phyloP scores from a whole-genome alignment of 2,888 invertebrate genomes.

The Drosophila tanythrix region DNA sequence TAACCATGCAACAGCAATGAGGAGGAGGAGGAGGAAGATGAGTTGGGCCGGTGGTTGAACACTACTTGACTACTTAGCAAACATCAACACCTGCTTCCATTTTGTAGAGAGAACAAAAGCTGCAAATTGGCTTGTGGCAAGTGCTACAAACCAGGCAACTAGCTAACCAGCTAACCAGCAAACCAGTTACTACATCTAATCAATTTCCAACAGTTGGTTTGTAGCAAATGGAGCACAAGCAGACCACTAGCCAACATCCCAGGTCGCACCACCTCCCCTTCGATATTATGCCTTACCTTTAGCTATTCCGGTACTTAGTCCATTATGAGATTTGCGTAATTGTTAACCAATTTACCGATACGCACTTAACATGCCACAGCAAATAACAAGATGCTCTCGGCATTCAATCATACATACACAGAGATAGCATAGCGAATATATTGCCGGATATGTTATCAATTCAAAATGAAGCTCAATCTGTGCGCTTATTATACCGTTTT shows the following conservation, averaged over 20 bases:
- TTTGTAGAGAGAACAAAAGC: slow-evolving; percentile 60
- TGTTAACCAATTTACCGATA: slow-evolving; percentile 68
- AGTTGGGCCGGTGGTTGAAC: background rate
- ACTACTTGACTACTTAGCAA: slow-evolving; percentile 74
- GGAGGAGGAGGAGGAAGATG: background rate
- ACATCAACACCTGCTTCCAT: slow-evolving; percentile 73
- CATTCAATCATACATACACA: background rate
- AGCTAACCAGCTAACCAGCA: slow-evolving; percentile 31
- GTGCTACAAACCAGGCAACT: slow-evolving; percentile 39
- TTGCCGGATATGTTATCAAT: slow-evolving; percentile 74
- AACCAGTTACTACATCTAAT: slow-evolving; percentile 61
- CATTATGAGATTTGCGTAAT: slow-evolving; percentile 76
- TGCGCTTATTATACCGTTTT: slow-evolving; percentile 52
- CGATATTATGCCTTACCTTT: slow-evolving; percentile 5
- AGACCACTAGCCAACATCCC: slow-evolving; percentile 56
- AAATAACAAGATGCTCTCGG: slow-evolving; percentile 27
- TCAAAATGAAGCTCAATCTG: slow-evolving; percentile 70
- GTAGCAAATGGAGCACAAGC: slow-evolving; percentile 50
- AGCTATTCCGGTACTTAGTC: slow-evolving; percentile 49
- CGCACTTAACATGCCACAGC: slow-evolving; percentile 51
- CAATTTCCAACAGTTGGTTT: slow-evolving; percentile 59
- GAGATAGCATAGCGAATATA: slow-evolving; percentile 24
- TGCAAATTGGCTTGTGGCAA: slow-evolving; percentile 71
- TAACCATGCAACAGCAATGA: slow-evolving; percentile 43
- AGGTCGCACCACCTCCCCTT: background rate